Conservation (phyloP, 1,140 invertebrate genomes). For the Neomicropteryx cornuta region DNA sequence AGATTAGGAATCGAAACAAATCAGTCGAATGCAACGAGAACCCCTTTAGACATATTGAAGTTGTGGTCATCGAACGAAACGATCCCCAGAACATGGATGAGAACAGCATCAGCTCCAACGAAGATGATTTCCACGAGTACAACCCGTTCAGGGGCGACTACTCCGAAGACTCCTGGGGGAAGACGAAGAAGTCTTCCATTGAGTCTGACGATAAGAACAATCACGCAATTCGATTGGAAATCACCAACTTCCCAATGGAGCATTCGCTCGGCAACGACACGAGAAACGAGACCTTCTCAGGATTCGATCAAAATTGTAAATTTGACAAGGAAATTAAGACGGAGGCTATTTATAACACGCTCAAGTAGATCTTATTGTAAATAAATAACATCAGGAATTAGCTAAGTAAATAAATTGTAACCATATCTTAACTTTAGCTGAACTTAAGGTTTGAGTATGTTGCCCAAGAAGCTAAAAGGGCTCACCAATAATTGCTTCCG, state of each 20-base stretch:
- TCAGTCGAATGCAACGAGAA: slow-evolving; percentile 30
- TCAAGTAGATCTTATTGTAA: neutral
- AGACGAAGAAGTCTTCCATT: slow-evolving; percentile 8
- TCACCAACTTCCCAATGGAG: too few relatives aligned
- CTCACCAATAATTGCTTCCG: too few relatives aligned
- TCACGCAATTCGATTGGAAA: slow-evolving; percentile 14
- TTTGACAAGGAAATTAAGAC: neutral
- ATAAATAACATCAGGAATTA: too few relatives aligned
- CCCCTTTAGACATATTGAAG: slow-evolving; percentile 39
- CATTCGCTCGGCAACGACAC: neutral
- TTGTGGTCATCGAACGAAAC: slow-evolving; percentile 38
- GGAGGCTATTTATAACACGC: neutral
- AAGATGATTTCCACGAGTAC: too few relatives aligned
- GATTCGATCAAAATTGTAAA: neutral
- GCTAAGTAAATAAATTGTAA: too few relatives aligned
- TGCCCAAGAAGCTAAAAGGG: too few relatives aligned
- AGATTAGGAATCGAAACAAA: slow-evolving; percentile 31
- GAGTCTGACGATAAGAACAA: slow-evolving; percentile 8
- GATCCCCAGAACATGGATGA: slow-evolving; percentile 32
- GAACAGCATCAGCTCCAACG: slow-evolving; percentile 29
- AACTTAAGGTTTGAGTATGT: too few relatives aligned
- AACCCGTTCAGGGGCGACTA: slow-evolving; percentile 13
- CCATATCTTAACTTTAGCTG: too few relatives aligned
- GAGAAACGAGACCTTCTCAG: neutral
- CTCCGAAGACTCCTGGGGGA: slow-evolving; percentile 13